Evolutionary conservation across 92 coral and sea anemone genomes (phyloP), one percentile per base, ranked within the genome.

Genomic region (Parazoanthus darwini): DNA sequence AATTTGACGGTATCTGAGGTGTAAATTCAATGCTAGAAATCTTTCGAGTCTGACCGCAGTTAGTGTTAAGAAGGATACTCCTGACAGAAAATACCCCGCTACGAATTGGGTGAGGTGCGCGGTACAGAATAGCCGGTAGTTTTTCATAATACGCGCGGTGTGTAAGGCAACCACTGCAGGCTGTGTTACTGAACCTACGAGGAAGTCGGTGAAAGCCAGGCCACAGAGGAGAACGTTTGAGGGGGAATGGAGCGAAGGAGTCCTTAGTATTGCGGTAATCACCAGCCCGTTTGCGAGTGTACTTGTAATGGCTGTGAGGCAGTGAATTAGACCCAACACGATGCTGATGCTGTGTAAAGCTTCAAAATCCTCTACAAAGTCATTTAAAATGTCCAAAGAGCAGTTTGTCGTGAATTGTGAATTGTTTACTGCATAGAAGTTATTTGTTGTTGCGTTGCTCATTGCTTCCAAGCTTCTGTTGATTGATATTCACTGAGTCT

Each of bases 321-420:
- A 5, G 83, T 79, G 67, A n/a, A 50, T 26, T n/a, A 79, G 18
- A 29, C 83, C 48, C 44, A 79, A 79, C n/a, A 58, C 73, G 68
- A 81, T 81, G 73, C 85, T 58, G 74, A 81, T 56, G 33, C 5
- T 56, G 23, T 33, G 14, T 4, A 81, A 22, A 15, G 73, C n/a
- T 35, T 81, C 44, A 0, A 81, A 36, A 59, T 81, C 85, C 59
- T 56, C 29, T 8, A 81, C 46, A 37, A 16, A 25, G 7, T 81
- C 85, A 16, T 81, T 81, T 58, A 81, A 8, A 35, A 81, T 81
- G 50, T 81, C 72, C 73, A 81, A 59, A 6, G 74, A 81, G 85
- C 85, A 81, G 43, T 81, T 59, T 81, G 85, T 81, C 22, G 3
- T 54, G 14, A 54, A 37, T 15, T 59, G 42, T 14, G 6, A 46